Percentiles rank a stretch among this genome's conserved stretches.
These are phyloP conservation scores for Pelodytes ibericus DNA, from an alignment of 2,797 vertebrate species.

Conservation along the genomic window DNA sequence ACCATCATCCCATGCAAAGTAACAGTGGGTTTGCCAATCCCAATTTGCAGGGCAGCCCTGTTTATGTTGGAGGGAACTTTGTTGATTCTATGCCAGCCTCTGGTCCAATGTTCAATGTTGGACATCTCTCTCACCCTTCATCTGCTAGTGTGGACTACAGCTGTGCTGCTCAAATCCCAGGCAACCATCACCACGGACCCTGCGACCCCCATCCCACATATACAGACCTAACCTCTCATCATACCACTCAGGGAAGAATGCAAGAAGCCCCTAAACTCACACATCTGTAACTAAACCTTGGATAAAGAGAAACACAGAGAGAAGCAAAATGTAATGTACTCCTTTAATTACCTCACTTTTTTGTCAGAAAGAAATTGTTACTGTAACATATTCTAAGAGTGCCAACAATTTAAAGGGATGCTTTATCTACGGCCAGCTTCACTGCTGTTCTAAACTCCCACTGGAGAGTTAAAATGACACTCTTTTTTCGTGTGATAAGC, in stretches of 20 bases:
- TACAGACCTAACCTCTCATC: slow-evolving; percentile 98
- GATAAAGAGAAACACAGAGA: slow-evolving; percentile 43
- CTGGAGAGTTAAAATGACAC: slow-evolving; percentile 53
- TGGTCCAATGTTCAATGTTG: slow-evolving; percentile 97
- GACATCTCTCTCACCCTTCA: slow-evolving; percentile 97
- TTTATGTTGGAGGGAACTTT: slow-evolving; percentile 98
- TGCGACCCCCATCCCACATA: slow-evolving; percentile 99
- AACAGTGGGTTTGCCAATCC: slow-evolving; percentile 89
- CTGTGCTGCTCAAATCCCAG: slow-evolving; percentile 97
- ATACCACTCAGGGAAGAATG: slow-evolving; percentile 99
- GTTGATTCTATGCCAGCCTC: slow-evolving; percentile 99
- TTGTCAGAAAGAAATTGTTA: slow-evolving; percentile 73
- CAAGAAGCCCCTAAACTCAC: slow-evolving; percentile 99
- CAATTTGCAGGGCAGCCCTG: slow-evolving; percentile 96
- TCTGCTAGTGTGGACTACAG: slow-evolving; percentile 99
- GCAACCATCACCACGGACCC: slow-evolving; percentile 98
- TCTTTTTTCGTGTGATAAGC: slow-evolving; percentile 67
- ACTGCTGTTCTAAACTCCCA: slow-evolving; percentile 70
- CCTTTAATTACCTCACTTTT: slow-evolving; percentile 95
- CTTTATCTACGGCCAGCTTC: slow-evolving; percentile 73
- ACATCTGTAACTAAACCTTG: slow-evolving; percentile 90
- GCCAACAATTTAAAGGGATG: slow-evolving; percentile 79
- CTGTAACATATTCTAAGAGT: slow-evolving; percentile 64
- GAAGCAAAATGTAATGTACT: slow-evolving; percentile 65
- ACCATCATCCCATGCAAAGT: slow-evolving; percentile 94